A percentile compares a stretch with the other conserved stretches of the same genome.
Conservation (phyloP, 2,113 vertebrate species). For the Ammodramus savannarum region DNA sequence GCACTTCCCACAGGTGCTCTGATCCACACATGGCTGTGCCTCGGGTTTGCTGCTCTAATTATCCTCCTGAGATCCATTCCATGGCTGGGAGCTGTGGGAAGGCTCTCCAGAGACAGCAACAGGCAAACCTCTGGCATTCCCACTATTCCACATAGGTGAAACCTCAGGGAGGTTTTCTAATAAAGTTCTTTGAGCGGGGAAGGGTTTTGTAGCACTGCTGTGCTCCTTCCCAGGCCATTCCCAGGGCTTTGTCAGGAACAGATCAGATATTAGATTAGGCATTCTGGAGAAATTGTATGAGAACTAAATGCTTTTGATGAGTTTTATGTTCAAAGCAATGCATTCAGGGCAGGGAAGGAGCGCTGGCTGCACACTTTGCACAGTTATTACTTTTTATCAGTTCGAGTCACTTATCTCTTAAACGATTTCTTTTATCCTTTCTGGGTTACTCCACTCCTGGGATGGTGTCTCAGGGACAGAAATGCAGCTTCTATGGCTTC, state of each 20-base stretch:
- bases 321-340: not conserved
- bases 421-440: not conserved
- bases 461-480: not conserved
- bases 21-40: not conserved
- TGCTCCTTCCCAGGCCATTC: not conserved
- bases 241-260: not conserved
- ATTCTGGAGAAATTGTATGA: not conserved
- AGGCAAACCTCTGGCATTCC: conserved; percentile 31
- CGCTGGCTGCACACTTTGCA: not conserved
- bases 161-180: not conserved
- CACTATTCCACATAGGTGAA: not conserved
- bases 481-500: not conserved
- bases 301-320: conserved; percentile 6
- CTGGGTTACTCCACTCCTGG: not conserved
- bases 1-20: conserved; percentile 7
- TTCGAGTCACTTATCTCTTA: not conserved
- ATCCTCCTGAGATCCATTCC: not conserved
- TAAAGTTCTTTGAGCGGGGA: not conserved
- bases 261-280: not conserved
- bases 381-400: conserved; percentile 19
- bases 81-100: not conserved
- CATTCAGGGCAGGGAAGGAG: not conserved
- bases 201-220: not conserved
- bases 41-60: not conserved
- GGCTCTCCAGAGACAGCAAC: not conserved